Percentiles rank a stretch among this genome's conserved stretches.
Evolutionary conservation across 2,888 invertebrate species (phyloP).

Genomic region (Pristionchus japonicus): DNA sequence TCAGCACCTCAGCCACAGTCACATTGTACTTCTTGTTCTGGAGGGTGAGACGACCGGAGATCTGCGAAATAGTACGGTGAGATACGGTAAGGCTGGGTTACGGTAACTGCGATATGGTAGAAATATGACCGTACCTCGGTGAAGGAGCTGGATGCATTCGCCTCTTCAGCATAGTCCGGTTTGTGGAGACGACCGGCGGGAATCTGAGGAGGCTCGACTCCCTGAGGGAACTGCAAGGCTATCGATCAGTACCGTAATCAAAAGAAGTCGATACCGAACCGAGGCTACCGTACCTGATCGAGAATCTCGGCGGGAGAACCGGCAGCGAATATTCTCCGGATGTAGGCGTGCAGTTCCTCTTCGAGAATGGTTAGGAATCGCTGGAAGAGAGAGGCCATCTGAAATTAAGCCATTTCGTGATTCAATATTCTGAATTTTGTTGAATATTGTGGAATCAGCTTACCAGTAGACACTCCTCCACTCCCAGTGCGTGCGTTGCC

Average conservation of each 20-base stretch:
- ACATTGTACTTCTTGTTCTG: constrained; percentile 27
- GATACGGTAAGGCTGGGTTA: neutral
- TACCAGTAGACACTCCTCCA: neutral
- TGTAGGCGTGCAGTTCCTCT: neutral
- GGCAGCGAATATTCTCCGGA: neutral
- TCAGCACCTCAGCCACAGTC: constrained; percentile 25
- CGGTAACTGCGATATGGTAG: neutral
- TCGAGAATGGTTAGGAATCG: neutral
- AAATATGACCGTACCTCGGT: neutral
- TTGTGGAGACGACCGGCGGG: neutral
- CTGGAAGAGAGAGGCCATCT: neutral
- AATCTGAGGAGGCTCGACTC: neutral
- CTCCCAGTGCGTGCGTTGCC: neutral
- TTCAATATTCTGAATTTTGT: neutral
- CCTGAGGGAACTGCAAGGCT: neutral
- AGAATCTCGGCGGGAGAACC: neutral
- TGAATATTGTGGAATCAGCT: neutral
- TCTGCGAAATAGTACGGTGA: neutral
- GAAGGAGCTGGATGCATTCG: neutral
- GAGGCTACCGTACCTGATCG: neutral
- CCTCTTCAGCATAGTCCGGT: neutral
- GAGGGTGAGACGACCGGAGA: constrained; percentile 37
- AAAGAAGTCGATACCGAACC: neutral
- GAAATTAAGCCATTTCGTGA: neutral
- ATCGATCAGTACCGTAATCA: neutral